A percentile compares a stretch with the other conserved stretches of the same genome.
Conservation (phyloP, 2,113 vertebrate genomes). For the Cranoglanis bouderius region DNA sequence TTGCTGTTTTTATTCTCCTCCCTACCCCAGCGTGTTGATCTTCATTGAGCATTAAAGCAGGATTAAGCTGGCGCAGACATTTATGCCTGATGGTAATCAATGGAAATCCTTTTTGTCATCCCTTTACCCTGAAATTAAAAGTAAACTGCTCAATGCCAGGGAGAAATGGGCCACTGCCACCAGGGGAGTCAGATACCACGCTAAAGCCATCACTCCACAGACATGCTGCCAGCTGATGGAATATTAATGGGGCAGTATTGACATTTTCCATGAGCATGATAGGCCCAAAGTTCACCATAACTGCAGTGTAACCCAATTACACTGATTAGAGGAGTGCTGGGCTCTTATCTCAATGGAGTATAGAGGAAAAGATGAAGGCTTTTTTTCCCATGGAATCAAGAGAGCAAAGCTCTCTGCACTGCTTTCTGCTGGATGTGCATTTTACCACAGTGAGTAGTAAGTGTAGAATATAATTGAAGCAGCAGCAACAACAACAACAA, state of each 20-base stretch:
- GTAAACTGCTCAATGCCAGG: conserved; percentile 51
- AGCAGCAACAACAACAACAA: neutral
- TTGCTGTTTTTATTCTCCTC: conserved; percentile 20
- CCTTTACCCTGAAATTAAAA: conserved; percentile 59
- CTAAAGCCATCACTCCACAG: conserved; percentile 39
- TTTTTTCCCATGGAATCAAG: conserved; percentile 17
- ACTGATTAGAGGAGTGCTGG: conserved; percentile 49
- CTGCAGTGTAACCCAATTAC: conserved; percentile 51
- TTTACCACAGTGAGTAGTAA: conserved; percentile 14
- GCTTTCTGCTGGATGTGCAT: conserved; percentile 12
- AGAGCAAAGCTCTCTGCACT: conserved; percentile 15
- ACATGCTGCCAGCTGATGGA: conserved; percentile 48
- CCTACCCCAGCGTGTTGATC: conserved; percentile 18
- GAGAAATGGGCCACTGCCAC: conserved; percentile 31
- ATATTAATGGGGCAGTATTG: conserved; percentile 57
- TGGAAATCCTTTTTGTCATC: conserved; percentile 59
- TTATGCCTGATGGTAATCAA: conserved; percentile 55
- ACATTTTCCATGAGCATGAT: conserved; percentile 51
- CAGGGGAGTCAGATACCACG: conserved; percentile 29
- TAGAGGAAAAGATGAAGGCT: neutral
- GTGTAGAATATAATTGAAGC: neutral
- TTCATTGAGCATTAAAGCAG: conserved; percentile 40
- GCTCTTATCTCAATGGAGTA: conserved; percentile 40
- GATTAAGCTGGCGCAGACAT: conserved; percentile 48
- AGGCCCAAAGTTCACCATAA: conserved; percentile 44